These are phyloP conservation scores for Orthosia incerta DNA, from an alignment of 2,888 invertebrate genomes.

Conservation along the genomic window DNA sequence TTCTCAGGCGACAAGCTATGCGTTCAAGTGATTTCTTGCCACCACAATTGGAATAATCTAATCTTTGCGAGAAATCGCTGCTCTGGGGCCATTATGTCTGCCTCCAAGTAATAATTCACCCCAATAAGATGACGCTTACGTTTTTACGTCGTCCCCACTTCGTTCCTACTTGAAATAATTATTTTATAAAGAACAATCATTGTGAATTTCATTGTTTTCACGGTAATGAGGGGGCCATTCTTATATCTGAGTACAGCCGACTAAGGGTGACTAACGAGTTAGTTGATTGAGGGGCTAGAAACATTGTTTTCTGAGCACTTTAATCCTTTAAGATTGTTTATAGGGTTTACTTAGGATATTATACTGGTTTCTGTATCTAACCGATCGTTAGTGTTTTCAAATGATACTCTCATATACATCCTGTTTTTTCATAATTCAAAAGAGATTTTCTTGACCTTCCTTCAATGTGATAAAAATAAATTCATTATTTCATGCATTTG, in stretches of 20 bases:
- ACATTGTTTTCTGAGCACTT: conserved; percentile 44
- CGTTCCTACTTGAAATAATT: conserved; percentile 61
- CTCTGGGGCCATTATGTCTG: conserved; percentile 74
- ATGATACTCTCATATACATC: neutral
- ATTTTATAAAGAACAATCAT: conserved; percentile 65
- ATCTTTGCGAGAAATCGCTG: conserved; percentile 76
- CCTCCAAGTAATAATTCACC: conserved; percentile 70
- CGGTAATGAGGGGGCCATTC: conserved; percentile 67
- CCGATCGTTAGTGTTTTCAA: neutral
- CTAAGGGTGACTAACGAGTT: conserved; percentile 66
- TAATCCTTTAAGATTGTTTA: conserved; percentile 11
- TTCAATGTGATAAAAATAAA: no score
- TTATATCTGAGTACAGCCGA: conserved; percentile 53
- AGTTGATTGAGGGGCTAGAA: conserved; percentile 52
- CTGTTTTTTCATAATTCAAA: no score
- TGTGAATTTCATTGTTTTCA: conserved; percentile 65
- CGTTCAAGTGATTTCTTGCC: conserved; percentile 81
- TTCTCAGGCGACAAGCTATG: conserved; percentile 75
- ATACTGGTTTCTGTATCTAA: neutral
- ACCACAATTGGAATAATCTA: conserved; percentile 79
- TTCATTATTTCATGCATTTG: no score
- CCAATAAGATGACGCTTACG: conserved; percentile 61
- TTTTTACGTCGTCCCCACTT: conserved; percentile 52
- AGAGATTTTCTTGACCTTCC: no score
- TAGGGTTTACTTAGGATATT: conserved; percentile 11